Evolutionary conservation across 1,140 invertebrate species (phyloP).

Genomic region (Pemphigus obesinymphae): DNA sequence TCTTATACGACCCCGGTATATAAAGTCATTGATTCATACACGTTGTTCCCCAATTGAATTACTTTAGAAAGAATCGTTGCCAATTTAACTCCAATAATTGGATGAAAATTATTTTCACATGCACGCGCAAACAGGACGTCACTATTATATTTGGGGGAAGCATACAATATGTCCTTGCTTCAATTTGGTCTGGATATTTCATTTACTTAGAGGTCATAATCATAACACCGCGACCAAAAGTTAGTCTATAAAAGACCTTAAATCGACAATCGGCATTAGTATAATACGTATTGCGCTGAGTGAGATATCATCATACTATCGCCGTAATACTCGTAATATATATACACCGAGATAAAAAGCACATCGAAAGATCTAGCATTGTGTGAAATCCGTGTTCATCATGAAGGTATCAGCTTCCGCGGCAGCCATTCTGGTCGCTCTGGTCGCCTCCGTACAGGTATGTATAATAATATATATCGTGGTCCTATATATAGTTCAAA

Average conservation of each 20-base stretch:
- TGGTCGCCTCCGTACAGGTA: slow-evolving; percentile 37
- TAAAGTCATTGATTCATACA: not conserved
- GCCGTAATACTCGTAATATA: too few species aligned
- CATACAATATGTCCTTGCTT: slow-evolving; percentile 20
- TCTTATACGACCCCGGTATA: too few species aligned
- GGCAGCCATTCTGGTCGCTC: slow-evolving; percentile 25
- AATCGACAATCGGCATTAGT: not conserved
- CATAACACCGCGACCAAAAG: slow-evolving; percentile 38
- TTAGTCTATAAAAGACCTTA: slow-evolving; percentile 13
- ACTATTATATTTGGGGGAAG: not conserved
- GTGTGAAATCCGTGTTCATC: not conserved
- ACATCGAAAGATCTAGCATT: not conserved
- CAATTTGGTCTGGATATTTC: slow-evolving; percentile 27
- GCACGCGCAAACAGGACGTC: slow-evolving; percentile 28
- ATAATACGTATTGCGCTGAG: not conserved
- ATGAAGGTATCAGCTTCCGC: slow-evolving; percentile 32
- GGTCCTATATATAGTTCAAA: too few species aligned
- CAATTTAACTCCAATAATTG: slow-evolving; percentile 34
- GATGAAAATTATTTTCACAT: too few species aligned
- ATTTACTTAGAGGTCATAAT: slow-evolving; percentile 37
- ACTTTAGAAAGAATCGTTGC: not conserved
- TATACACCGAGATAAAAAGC: too few species aligned
- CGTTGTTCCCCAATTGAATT: slow-evolving; percentile 34
- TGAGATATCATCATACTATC: not conserved
- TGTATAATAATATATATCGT: too few species aligned